These are phyloP conservation scores for Dorcus parallelipipedus DNA, from an alignment of 2,888 invertebrate species.

Conservation along the genomic window DNA sequence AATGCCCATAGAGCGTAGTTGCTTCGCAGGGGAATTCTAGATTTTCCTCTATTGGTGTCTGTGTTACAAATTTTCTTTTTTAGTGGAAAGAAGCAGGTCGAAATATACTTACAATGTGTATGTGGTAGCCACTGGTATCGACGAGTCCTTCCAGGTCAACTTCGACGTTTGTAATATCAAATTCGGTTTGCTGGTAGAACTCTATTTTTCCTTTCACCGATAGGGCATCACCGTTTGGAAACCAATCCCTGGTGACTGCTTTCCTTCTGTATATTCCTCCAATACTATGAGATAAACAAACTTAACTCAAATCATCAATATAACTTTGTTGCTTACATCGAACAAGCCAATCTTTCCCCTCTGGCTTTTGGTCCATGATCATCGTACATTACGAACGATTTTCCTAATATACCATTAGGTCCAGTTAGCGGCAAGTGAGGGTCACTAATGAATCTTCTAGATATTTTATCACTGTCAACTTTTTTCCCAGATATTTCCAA, in stretches of 20 bases:
- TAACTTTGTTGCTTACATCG: slow-evolving; percentile 58
- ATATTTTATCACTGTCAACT: slow-evolving; percentile 59
- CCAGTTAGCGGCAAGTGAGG: slow-evolving; percentile 73
- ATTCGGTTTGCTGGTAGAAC: slow-evolving; percentile 81
- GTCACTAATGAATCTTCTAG: slow-evolving; percentile 78
- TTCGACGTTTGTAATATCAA: slow-evolving; percentile 76
- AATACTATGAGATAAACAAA: slow-evolving; percentile 55
- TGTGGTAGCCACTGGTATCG: slow-evolving; percentile 70
- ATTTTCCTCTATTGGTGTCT: slow-evolving; percentile 80
- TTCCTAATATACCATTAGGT: slow-evolving; percentile 68
- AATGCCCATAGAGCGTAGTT: slow-evolving; percentile 78
- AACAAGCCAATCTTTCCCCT: slow-evolving; percentile 86
- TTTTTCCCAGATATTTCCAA: slow-evolving; percentile 75
- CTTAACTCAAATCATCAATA: background rate
- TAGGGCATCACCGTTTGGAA: slow-evolving; percentile 70
- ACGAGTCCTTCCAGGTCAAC: slow-evolving; percentile 70
- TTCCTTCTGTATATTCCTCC: slow-evolving; percentile 72
- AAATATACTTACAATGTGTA: slow-evolving; percentile 67
- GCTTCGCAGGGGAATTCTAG: slow-evolving; percentile 85
- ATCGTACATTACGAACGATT: slow-evolving; percentile 82
- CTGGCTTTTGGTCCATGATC: slow-evolving; percentile 84
- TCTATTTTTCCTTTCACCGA: slow-evolving; percentile 73
- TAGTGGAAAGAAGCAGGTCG: background rate
- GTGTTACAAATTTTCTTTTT: slow-evolving; percentile 28
- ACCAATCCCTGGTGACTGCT: slow-evolving; percentile 85